These are phyloP conservation scores for Neostethus bicornis DNA, from an alignment of 2,797 vertebrate species.

Conservation along the genomic window DNA sequence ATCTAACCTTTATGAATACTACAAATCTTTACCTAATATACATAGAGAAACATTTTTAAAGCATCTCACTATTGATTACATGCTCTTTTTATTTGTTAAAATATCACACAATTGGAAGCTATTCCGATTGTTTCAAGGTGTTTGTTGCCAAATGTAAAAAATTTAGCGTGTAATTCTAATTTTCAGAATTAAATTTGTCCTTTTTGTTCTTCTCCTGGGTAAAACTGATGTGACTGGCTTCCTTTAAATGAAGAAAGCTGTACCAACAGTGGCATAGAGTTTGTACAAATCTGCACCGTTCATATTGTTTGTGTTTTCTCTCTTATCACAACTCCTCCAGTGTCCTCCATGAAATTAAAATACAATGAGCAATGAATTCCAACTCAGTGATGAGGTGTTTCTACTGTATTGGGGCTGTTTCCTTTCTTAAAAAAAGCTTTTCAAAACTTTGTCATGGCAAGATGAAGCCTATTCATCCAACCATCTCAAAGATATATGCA, in stretches of 20 bases:
- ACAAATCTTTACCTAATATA: no score
- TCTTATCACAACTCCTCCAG: conserved; percentile 68
- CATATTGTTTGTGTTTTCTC: conserved; percentile 56
- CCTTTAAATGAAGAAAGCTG: conserved; percentile 40
- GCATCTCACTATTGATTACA: conserved; percentile 32
- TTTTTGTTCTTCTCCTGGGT: conserved; percentile 45
- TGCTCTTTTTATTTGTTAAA: conserved; percentile 46
- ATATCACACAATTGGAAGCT: conserved; percentile 64
- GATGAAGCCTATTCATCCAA: no score
- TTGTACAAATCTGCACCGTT: conserved; percentile 51
- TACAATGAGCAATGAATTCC: conserved; percentile 40
- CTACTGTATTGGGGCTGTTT: conserved; percentile 11
- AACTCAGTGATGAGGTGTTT: conserved; percentile 31
- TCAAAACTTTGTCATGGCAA: no score
- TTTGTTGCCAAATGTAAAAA: conserved; percentile 47
- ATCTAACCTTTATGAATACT: no score
- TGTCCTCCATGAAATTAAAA: conserved; percentile 66
- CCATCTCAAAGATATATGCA: no score
- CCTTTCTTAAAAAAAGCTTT: conserved; percentile 9
- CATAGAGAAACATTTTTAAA: conserved; percentile 18
- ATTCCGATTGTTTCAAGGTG: conserved; percentile 62
- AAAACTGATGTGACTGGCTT: no score
- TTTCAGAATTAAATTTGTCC: conserved; percentile 45
- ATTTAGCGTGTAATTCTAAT: conserved; percentile 65
- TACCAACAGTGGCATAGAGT: conserved; percentile 36